phyloP scores from a whole-genome alignment of 2,113 vertebrate species.

The Cyanistes caeruleus region DNA sequence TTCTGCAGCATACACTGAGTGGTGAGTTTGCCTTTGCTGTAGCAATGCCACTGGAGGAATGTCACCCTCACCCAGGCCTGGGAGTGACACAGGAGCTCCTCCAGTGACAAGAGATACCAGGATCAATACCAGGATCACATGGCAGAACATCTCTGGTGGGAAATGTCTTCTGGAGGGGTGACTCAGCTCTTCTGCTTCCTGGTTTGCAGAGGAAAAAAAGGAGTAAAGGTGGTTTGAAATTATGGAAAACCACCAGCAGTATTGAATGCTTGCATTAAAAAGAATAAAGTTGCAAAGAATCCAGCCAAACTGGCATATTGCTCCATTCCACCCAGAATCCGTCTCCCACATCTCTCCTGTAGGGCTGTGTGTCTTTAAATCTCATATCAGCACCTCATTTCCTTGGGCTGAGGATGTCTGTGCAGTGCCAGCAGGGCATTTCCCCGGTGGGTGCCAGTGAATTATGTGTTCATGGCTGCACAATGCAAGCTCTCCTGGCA shows the following conservation, averaged over 20 bases:
- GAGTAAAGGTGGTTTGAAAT: background rate
- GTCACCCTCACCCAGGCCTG: background rate
- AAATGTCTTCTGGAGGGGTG: background rate
- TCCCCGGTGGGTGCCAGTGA: constrained; percentile 7
- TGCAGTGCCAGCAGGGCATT: background rate
- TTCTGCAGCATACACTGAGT: background rate
- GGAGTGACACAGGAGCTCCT: background rate
- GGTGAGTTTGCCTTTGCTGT: background rate
- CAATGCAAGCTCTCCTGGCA: background rate
- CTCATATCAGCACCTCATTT: background rate
- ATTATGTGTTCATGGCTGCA: background rate
- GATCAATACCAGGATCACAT: background rate
- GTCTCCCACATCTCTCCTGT: background rate
- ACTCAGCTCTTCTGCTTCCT: background rate
- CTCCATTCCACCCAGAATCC: background rate
- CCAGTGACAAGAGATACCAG: background rate
- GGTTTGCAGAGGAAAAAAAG: background rate
- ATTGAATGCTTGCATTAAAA: background rate
- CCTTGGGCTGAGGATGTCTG: background rate
- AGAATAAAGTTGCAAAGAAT: background rate
- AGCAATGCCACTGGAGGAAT: background rate
- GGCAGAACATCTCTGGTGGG: background rate
- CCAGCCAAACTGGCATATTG: background rate
- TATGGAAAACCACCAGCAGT: background rate
- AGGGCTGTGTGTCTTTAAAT: background rate